Base-by-base conservation (phyloP, 2,797 vertebrate genomes). In the Trachops cirrhosus region DNA sequence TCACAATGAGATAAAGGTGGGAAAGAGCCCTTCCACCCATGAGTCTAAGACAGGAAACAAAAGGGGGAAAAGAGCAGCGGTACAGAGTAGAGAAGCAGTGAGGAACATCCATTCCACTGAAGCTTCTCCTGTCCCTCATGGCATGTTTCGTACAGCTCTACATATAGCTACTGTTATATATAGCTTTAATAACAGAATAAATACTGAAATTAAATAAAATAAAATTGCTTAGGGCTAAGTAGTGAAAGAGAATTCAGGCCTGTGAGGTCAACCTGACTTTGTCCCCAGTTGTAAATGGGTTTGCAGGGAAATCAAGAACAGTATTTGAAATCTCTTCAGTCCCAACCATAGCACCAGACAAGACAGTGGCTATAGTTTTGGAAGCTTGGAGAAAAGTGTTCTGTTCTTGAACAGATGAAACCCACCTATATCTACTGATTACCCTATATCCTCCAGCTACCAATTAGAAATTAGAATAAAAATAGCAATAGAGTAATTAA, bases 381-480 rank as follows among this genome's bases (percentile, higher is more conserved):
- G 26, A 48, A 41, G 44, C 29, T 9, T 24, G 41, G 52, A 71
- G 26, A 74, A 44, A 54, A 54, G 19, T 29, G 2, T 41, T 14
- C 24, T 62, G 4, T 44, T 1, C 50, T n/a, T n/a, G n/a, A n/a
- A n/a, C 39, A 52, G n/a, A 54, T 16, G 37, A 94, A 86, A 46
- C 2, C 11, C 18, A 39, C 22, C 44, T 4, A 14, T 54, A 62
- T 12, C 26, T 75, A 73, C n/a, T 26, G 22, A 78, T 59, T 86
- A 82, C 91, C 39, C 26, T 82, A 24, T 59, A 71, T 59, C 24
- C 14, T 78, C 32, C 34, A 84, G 34, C 6, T 32, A 75, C 54
- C 67, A 78, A 41, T 83, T 68, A 74, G 62, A 85, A 91, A 68
- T 89, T 52, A 24, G 74, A 89, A 86, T 89, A 80, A 79, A 93